Evolutionary conservation across 2,888 invertebrate species (phyloP).

Genomic region (Melieria crassipennis): DNA sequence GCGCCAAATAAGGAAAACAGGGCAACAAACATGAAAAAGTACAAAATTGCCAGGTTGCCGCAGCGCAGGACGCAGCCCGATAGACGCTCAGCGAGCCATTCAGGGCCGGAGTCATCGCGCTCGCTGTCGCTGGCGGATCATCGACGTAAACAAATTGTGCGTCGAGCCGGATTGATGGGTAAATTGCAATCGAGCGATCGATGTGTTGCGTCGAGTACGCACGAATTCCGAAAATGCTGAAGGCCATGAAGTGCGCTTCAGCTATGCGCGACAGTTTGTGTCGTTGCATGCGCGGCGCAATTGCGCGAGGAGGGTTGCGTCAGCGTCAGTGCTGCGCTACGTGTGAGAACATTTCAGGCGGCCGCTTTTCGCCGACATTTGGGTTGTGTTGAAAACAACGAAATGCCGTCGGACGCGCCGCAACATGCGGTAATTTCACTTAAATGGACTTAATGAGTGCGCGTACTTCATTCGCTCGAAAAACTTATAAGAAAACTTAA

Average conservation of each 20-base stretch:
- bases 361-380: too few relatives aligned
- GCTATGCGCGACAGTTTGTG: too few relatives aligned
- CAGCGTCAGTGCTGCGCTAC: neutral
- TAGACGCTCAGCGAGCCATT: too few relatives aligned
- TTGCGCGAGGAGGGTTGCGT: neutral
- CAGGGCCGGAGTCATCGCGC: too few relatives aligned
- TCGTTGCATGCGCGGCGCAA: neutral
- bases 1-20: too few relatives aligned
- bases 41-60: too few relatives aligned
- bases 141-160: conserved; percentile 32
- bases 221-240: neutral
- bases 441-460: conserved; percentile 41
- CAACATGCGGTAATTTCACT: conserved; percentile 41
- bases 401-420: neutral
- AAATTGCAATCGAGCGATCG: conserved; percentile 40
- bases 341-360: too few relatives aligned
- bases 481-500: conserved; percentile 21
- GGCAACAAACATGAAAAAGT: too few relatives aligned
- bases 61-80: too few relatives aligned
- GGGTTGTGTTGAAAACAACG: neutral
- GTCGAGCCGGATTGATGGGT: conserved; percentile 45
- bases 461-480: conserved; percentile 20
- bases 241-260: too few relatives aligned
- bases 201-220: neutral
- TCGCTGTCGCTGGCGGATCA: neutral